phyloP scores from a whole-genome alignment of 2,888 invertebrate species.

The Acrobasis suavella region DNA sequence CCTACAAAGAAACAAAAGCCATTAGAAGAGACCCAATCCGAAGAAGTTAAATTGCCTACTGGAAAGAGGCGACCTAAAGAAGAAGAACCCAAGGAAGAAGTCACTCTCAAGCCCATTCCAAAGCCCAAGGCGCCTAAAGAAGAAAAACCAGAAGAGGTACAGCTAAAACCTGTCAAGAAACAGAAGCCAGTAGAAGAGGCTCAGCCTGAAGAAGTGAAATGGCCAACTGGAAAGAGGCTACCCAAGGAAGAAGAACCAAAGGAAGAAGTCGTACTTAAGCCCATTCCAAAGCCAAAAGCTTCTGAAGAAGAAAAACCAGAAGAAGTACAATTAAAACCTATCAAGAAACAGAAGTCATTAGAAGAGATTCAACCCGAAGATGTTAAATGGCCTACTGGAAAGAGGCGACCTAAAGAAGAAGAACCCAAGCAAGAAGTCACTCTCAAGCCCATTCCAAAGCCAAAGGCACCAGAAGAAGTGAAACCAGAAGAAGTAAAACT shows the following conservation, averaged over 20 bases:
- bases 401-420: conserved; percentile 43
- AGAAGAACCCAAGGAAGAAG: conserved; percentile 56
- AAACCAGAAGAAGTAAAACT: conserved; percentile 60
- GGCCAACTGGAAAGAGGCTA: conserved; percentile 51
- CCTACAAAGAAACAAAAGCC: conserved; percentile 34
- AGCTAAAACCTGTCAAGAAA: conserved; percentile 53
- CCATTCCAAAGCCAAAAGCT: conserved; percentile 46
- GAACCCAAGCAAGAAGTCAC: conserved; percentile 50
- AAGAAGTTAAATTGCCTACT: conserved; percentile 48
- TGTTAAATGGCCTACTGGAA: conserved; percentile 47
- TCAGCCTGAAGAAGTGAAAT: conserved; percentile 45
- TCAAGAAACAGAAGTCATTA: conserved; percentile 43
- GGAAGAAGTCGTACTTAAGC: conserved; percentile 47
- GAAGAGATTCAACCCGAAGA: conserved; percentile 45
- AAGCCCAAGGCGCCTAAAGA: conserved; percentile 46
- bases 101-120: conserved; percentile 58
- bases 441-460: conserved; percentile 60
- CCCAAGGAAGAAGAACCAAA: conserved; percentile 53
- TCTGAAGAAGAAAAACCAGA: conserved; percentile 46
- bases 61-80: conserved; percentile 41
- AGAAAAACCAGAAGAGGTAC: conserved; percentile 50
- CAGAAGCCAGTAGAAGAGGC: conserved; percentile 41
- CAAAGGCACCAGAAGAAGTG: conserved; percentile 46
- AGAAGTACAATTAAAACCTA: conserved; percentile 42
- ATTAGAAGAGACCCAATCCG: conserved; percentile 51